Evolutionary conservation across 2,797 vertebrate genomes (phyloP), one percentile per base, ranked within the genome.

Genomic region (Crypturellus tataupa): DNA sequence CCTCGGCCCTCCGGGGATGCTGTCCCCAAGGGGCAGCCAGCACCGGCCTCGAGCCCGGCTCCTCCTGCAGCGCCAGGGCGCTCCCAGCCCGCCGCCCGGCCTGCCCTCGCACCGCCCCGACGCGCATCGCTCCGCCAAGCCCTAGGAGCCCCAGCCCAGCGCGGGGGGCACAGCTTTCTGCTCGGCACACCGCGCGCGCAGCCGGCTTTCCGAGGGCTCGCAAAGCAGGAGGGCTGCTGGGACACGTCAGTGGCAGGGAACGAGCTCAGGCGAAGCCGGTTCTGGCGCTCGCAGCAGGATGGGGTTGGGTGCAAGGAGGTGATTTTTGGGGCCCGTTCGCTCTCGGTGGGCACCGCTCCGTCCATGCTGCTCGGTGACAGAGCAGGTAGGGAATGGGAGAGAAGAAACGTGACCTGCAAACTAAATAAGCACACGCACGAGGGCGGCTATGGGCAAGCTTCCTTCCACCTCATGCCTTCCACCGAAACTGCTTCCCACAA

Each of bases 131-230:
- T 89, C 18, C 72, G 39, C 77, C 85, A 91, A 94, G 92, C 64
- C 19, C 85, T 40, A 87, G 85, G 27, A 96, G 92, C 73, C 42
- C 56, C 25, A 21, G 18, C 68, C 73, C 82, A 82, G 92, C 97
- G 93, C 25, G 53, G 8, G 8, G 95, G 95, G 91, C 91, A 97
- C 68, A 91, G 64, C 91, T 94, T 97, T 95, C 81, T 80, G 87
- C 84, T 93, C 21, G 2, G 24, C 82, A 90, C 95, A 72, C 91
- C 94, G 92, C 4, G 24, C 65, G 65, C 96, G 93, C 97, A 96
- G 78, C 35, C 80, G 89, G 81, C 83, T 80, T 95, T 86, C 81
- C 65, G 78, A 90, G 76, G 15, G 16, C 80, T 94, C 59, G 73
- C 70, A 90, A 92, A 75, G 14, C 68, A 46, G 78, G 81, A 6